Conservation (phyloP, 2,888 invertebrate genomes). For the Ectemnius cavifrons region DNA sequence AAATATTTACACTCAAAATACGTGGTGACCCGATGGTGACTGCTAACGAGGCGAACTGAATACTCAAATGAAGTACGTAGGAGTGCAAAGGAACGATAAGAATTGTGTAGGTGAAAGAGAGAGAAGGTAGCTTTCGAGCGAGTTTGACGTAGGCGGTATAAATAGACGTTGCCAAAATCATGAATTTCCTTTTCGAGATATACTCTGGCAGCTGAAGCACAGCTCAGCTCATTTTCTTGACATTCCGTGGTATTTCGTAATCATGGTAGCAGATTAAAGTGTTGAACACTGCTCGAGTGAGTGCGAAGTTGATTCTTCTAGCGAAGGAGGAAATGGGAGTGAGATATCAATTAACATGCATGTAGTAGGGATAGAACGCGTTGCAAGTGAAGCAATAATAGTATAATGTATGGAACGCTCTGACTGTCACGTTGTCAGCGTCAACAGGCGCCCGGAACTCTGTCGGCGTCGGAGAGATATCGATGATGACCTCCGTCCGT, state of each 20-base stretch:
- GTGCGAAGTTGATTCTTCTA: neutral
- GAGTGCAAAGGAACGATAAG: neutral
- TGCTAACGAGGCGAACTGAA: neutral
- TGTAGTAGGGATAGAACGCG: neutral
- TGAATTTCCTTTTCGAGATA: constrained; percentile 4
- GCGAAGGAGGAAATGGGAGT: too few species aligned
- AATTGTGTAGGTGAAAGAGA: neutral
- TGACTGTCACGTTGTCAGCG: neutral
- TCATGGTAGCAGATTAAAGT: neutral
- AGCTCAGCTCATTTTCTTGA: too few species aligned
- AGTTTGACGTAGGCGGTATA: constrained; percentile 28
- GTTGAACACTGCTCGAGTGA: neutral
- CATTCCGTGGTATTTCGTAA: neutral
- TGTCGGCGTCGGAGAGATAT: constrained; percentile 10
- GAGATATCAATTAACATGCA: too few species aligned
- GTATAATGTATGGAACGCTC: neutral
- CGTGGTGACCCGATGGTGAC: neutral
- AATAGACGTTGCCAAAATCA: constrained; percentile 25
- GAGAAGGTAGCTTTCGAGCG: constrained; percentile 1
- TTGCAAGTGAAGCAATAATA: neutral
- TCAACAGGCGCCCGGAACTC: neutral
- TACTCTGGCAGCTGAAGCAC: neutral
- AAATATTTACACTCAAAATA: constrained; percentile 46
- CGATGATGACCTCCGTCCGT: constrained; percentile 27
- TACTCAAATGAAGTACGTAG: neutral